These are phyloP conservation scores for Pyxicephalus adspersus DNA, from an alignment of 2,113 vertebrate genomes.

Conservation along the genomic window DNA sequence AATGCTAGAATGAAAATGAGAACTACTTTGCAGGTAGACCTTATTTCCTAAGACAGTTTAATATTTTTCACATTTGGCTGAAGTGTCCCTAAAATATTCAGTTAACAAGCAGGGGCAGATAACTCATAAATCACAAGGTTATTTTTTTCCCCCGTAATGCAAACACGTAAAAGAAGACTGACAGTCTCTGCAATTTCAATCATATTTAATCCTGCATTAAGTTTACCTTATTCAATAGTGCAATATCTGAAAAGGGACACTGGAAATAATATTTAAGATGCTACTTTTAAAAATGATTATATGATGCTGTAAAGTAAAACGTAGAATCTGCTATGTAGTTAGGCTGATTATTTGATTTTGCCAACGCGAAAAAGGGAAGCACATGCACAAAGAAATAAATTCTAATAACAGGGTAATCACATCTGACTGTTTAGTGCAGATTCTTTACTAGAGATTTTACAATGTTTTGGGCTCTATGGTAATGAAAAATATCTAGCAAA, in stretches of 20 bases:
- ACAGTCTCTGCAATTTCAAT: neutral
- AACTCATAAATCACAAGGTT: neutral
- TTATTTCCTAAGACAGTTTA: too few relatives aligned
- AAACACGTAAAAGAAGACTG: neutral
- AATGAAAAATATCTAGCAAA: conserved; percentile 40
- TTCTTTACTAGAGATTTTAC: conserved; percentile 32
- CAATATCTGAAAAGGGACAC: conserved; percentile 27
- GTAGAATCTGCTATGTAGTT: conserved; percentile 24
- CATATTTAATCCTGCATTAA: neutral
- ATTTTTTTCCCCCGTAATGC: neutral
- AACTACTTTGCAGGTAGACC: too few relatives aligned
- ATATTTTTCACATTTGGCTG: too few relatives aligned
- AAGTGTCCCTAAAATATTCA: too few relatives aligned
- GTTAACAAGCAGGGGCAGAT: neutral
- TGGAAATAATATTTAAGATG: conserved; percentile 41
- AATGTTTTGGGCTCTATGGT: neutral
- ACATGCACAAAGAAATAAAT: conserved; percentile 40
- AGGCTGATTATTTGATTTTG: conserved; percentile 22
- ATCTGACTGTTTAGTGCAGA: conserved; percentile 30
- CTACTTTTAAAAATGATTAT: conserved; percentile 18
- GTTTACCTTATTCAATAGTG: conserved; percentile 19
- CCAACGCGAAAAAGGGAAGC: neutral
- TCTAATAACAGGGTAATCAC: conserved; percentile 45
- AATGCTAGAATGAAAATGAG: too few relatives aligned
- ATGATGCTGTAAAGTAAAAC: conserved; percentile 16